Percentiles rank a stretch among this genome's conserved stretches.
These are phyloP conservation scores for Tetragonisca angustula DNA, from an alignment of 2,888 invertebrate species.

Conservation along the genomic window DNA sequence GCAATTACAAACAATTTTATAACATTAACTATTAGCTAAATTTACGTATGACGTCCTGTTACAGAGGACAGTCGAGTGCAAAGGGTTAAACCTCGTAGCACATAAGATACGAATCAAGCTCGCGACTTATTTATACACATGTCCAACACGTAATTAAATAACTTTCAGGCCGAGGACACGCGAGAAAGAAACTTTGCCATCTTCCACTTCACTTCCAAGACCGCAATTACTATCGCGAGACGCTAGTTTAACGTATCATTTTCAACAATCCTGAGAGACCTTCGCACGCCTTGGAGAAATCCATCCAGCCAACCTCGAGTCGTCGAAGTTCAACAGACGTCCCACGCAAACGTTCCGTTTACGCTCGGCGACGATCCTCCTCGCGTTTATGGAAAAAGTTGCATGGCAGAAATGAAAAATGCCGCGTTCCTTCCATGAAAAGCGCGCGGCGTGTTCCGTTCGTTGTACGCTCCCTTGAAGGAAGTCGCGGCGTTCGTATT, in stretches of 20 bases:
- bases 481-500: slow-evolving; percentile 44
- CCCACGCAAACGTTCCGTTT: slow-evolving; percentile 24
- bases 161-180: neutral
- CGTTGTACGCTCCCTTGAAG: slow-evolving; percentile 23
- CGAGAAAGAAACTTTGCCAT: neutral
- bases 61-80: too few species aligned
- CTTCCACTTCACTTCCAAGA: neutral
- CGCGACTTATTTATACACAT: neutral
- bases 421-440: neutral
- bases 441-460: neutral
- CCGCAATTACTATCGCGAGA: neutral
- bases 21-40: too few species aligned
- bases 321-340: slow-evolving; percentile 12
- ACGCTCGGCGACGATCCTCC: neutral
- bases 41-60: too few species aligned
- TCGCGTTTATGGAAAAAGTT: neutral
- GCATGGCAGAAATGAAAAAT: neutral
- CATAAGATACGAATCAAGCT: neutral
- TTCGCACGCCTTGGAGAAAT: slow-evolving; percentile 18
- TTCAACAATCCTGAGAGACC: neutral
- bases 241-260: neutral
- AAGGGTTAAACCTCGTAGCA: neutral
- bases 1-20: too few species aligned
- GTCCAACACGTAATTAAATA: neutral
- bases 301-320: neutral